phyloP scores from a whole-genome alignment of 2,113 vertebrate genomes.

The Panthera leo region DNA sequence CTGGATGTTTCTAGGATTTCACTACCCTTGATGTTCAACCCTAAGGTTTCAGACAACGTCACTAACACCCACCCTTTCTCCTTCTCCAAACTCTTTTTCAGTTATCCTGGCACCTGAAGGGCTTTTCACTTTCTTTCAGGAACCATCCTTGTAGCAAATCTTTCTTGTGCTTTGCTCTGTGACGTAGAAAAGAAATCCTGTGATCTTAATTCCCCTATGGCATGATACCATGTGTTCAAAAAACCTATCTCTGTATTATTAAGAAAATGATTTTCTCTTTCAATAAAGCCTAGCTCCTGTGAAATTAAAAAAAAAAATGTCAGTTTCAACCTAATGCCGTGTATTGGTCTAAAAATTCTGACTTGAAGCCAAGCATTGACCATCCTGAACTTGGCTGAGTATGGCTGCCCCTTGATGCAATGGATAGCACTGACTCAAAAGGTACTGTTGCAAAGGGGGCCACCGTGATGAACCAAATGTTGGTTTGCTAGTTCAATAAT shows the following conservation, averaged over 20 bases:
- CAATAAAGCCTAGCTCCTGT: not conserved
- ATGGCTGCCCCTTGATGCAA: not conserved
- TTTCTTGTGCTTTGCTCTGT: not conserved
- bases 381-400: not conserved
- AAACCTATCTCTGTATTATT: not conserved
- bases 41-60: not conserved
- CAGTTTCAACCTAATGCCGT: not conserved
- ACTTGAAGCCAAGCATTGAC: not conserved
- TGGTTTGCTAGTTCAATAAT: not conserved
- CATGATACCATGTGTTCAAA: not conserved
- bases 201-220: not conserved
- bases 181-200: not conserved
- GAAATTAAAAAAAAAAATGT: not conserved
- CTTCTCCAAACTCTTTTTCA: not conserved
- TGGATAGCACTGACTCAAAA: not conserved
- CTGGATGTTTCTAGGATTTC: not conserved
- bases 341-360: not conserved
- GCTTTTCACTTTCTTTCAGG: not conserved
- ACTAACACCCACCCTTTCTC: not conserved
- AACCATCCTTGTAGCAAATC: not conserved
- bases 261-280: conserved; percentile 22
- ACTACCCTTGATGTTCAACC: not conserved
- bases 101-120: not conserved
- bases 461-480: not conserved
- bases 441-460: not conserved